Percentiles rank a stretch among this genome's conserved stretches.
Conservation (phyloP, 1,140 invertebrate species). For the Stegodyphus mimosarum region DNA sequence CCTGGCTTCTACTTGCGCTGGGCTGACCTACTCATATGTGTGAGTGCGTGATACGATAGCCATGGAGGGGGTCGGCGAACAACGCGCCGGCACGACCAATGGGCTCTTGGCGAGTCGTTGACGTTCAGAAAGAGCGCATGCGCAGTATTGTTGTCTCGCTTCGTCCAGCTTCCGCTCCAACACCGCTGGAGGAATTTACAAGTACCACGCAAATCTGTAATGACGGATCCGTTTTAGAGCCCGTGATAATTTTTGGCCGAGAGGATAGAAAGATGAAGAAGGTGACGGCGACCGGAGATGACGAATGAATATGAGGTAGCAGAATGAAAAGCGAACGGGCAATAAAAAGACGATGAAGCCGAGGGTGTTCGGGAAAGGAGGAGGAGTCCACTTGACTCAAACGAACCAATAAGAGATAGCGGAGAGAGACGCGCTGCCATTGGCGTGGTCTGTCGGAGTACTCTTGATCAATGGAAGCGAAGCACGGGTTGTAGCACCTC, state of each 20-base stretch:
- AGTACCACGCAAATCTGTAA: no score
- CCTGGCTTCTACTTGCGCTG: neutral
- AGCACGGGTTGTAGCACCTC: slow-evolving; percentile 59
- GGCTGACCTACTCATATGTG: slow-evolving; percentile 44
- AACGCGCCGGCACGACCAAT: slow-evolving; percentile 23
- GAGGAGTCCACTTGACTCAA: slow-evolving; percentile 58
- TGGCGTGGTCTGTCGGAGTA: slow-evolving; percentile 56
- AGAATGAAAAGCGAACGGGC: neutral
- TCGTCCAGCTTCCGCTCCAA: slow-evolving; percentile 3
- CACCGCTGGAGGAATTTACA: no score
- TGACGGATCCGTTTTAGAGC: neutral
- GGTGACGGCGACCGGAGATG: neutral
- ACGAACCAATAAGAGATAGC: slow-evolving; percentile 48
- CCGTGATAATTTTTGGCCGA: neutral
- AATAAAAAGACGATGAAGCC: slow-evolving; percentile 38
- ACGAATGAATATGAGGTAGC: neutral
- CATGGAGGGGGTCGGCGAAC: neutral
- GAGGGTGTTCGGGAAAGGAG: slow-evolving; percentile 33
- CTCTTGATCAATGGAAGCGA: slow-evolving; percentile 58
- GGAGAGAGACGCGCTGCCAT: slow-evolving; percentile 40
- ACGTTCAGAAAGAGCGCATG: slow-evolving; percentile 26
- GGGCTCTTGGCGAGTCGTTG: slow-evolving; percentile 15
- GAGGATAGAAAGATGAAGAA: no score
- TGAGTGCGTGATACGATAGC: slow-evolving; percentile 33
- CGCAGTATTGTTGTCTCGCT: slow-evolving; percentile 1